A percentile compares a stretch with the other conserved stretches of the same genome.
Evolutionary conservation across 1,140 invertebrate species (phyloP).

Genomic region (Caerostris darwini): DNA sequence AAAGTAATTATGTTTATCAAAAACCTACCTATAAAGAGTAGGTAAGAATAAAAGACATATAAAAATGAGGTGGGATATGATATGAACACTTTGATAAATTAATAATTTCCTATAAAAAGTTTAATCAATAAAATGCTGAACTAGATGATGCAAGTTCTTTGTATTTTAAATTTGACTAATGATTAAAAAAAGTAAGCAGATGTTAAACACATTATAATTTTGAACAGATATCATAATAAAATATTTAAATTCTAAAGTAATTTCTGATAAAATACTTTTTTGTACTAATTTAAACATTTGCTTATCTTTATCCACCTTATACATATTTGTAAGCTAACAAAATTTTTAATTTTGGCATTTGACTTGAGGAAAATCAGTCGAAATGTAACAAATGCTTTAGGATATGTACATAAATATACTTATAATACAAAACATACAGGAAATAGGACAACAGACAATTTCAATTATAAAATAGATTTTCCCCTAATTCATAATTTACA

Average conservation of each 20-base stretch:
- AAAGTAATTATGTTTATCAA: slow-evolving; percentile 8
- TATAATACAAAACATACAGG: slow-evolving; percentile 66
- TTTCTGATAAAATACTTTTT: background rate
- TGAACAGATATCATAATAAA: no score
- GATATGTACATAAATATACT: slow-evolving; percentile 68
- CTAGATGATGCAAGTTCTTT: no score
- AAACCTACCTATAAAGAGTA: slow-evolving; percentile 41
- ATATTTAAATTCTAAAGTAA: no score
- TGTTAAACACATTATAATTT: no score
- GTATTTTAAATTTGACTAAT: no score
- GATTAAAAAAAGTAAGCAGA: no score
- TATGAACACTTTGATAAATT: slow-evolving; percentile 34
- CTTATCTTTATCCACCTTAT: background rate
- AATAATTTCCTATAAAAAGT: background rate
- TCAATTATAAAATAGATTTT: slow-evolving; percentile 70
- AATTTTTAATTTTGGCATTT: slow-evolving; percentile 28
- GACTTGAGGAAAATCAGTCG: slow-evolving; percentile 24
- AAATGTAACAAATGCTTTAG: slow-evolving; percentile 47
- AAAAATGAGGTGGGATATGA: slow-evolving; percentile 47
- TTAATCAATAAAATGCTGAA: background rate
- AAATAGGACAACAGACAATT: slow-evolving; percentile 42
- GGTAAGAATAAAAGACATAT: slow-evolving; percentile 47
- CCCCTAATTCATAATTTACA: slow-evolving; percentile 55
- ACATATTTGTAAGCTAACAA: slow-evolving; percentile 19
- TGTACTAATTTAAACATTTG: slow-evolving; percentile 2